phyloP scores from a whole-genome alignment of 2,797 vertebrate species.

The Scarus forsteni region DNA sequence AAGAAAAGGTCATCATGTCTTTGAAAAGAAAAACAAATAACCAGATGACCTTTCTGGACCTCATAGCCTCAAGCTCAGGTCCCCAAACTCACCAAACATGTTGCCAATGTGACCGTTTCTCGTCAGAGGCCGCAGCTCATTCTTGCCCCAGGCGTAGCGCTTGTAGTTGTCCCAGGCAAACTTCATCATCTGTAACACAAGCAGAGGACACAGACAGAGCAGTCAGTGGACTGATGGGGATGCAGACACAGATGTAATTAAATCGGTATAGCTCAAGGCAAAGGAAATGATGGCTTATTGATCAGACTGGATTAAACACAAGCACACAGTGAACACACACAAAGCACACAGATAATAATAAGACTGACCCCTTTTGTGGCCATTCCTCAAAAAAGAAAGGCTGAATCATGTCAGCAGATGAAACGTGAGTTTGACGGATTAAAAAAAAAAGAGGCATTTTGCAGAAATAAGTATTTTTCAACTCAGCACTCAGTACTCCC shows the following conservation, averaged over 20 bases:
- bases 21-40: neutral
- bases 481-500: slow-evolving; percentile 19
- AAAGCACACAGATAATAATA: slow-evolving; percentile 51
- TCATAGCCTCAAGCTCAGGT: slow-evolving; percentile 14
- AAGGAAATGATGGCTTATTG: slow-evolving; percentile 65
- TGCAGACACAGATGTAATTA: slow-evolving; percentile 52
- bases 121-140: slow-evolving; percentile 93
- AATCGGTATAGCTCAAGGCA: slow-evolving; percentile 58
- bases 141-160: slow-evolving; percentile 93
- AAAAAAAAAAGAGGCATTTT: neutral
- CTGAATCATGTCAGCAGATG: slow-evolving; percentile 37
- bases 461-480: slow-evolving; percentile 21
- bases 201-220: slow-evolving; percentile 38
- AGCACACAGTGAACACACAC: slow-evolving; percentile 62
- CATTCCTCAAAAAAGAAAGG: slow-evolving; percentile 52
- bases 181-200: slow-evolving; percentile 94
- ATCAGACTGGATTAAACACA: slow-evolving; percentile 69
- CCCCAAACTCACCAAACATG: slow-evolving; percentile 94
- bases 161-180: slow-evolving; percentile 98
- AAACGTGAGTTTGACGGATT: slow-evolving; percentile 29
- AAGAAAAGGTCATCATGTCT: slow-evolving; percentile 22
- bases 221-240: slow-evolving; percentile 43
- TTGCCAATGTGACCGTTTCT: slow-evolving; percentile 94
- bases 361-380: slow-evolving; percentile 58
- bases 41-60: slow-evolving; percentile 8